Conservation (phyloP, 2,888 invertebrate genomes). For the Flexamia atlantica region DNA sequence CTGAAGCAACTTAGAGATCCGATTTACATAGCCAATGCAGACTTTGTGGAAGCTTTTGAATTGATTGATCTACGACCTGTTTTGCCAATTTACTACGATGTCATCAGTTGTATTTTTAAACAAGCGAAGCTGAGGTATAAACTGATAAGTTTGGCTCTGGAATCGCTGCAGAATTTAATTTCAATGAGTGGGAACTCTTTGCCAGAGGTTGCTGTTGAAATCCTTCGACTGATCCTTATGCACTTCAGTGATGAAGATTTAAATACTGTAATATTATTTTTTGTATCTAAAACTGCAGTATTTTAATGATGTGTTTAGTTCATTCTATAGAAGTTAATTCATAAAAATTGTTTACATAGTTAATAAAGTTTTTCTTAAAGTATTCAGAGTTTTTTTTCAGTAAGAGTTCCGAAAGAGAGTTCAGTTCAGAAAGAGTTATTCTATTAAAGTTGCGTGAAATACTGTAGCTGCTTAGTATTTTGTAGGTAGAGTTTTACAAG, state of each 20-base stretch:
- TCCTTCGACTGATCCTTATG: background rate
- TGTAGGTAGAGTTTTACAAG: no score
- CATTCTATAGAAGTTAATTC: no score
- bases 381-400: no score
- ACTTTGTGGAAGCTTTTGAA: constrained; percentile 5
- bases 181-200: background rate
- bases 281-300: background rate
- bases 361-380: no score
- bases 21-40: constrained; percentile 14
- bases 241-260: constrained; percentile 1
- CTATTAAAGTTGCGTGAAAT: no score
- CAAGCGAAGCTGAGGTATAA: background rate
- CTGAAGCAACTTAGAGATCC: constrained; percentile 24
- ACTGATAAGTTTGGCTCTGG: background rate
- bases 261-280: background rate
- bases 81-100: constrained; percentile 28
- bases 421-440: no score
- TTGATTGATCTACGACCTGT: background rate
- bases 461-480: no score
- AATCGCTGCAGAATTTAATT: background rate
- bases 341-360: no score
- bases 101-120: background rate
- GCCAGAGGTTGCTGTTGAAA: constrained; percentile 16
- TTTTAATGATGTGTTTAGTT: background rate
- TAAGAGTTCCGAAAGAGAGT: no score